These are phyloP conservation scores for Drosophila rellima DNA, from an alignment of 2,888 invertebrate species.

Conservation along the genomic window DNA sequence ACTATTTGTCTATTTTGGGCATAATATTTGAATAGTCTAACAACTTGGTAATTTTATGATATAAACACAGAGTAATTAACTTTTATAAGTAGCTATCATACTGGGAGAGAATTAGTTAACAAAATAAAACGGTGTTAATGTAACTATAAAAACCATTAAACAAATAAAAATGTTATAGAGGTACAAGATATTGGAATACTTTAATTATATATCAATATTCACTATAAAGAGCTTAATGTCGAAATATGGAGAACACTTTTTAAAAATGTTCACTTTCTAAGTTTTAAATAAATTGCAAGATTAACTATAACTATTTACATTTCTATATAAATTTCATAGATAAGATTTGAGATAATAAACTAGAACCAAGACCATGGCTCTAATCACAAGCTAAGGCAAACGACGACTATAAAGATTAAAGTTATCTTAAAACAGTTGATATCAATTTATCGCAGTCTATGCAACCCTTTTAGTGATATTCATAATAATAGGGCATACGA, in stretches of 20 bases:
- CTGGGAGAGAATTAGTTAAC: neutral
- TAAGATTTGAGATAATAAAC: no score
- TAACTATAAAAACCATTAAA: neutral
- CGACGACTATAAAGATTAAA: neutral
- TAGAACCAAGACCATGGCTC: no score
- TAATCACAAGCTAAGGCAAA: no score
- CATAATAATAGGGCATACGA: conserved; percentile 27
- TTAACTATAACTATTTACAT: neutral
- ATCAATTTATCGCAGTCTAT: neutral
- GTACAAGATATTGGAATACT: neutral
- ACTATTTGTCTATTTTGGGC: conserved; percentile 5
- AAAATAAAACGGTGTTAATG: neutral
- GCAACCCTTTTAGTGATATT: conserved; percentile 7
- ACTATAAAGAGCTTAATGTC: neutral
- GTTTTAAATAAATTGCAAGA: neutral
- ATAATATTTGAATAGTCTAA: conserved; percentile 8
- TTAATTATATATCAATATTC: neutral
- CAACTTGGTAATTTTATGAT: neutral
- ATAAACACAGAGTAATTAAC: conserved; percentile 8
- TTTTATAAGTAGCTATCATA: conserved; percentile 4
- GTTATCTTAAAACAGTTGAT: neutral
- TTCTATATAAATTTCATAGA: no score
- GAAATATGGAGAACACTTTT: neutral
- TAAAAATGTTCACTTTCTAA: no score
- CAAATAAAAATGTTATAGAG: neutral